Evolutionary conservation across 1,140 invertebrate genomes (phyloP), one percentile per base, ranked within the genome.

Genomic region (Drosophila aff.): DNA sequence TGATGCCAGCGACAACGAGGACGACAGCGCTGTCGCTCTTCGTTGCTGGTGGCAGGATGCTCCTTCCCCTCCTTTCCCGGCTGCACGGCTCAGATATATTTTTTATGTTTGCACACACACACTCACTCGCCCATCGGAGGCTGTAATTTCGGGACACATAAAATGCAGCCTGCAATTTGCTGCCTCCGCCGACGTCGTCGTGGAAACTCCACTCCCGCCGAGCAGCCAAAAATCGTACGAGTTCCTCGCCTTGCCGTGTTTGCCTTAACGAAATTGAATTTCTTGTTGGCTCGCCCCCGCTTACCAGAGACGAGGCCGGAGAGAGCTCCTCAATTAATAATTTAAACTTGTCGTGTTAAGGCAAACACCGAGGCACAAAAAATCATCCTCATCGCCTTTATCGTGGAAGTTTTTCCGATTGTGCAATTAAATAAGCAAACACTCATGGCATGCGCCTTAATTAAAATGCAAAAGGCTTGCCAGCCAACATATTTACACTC

Each of bases 361-460:
- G 85, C 84, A 87, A 87, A 89, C 84, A 81, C 53, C 64, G 50
- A 60, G 63, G 57, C 44, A 68, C 46, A 78, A 43, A 57, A 62
- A 64, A 87, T 80, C 83, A 82, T 81, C 50, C 15, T 36, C 50
- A 5, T 2, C 52, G 13, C 16, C 53, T 15, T 23, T 38, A 57
- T 40, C 53, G 53, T 57, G 55, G 41, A 68, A 65, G 62, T 69
- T 83, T 89, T 84, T 83, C 55, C 84, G 84, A 87, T 84, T 87
- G 81, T 87, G 81, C 84, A 87, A 87, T 89, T 87, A 87, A 87
- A 87, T 84, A 89, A 84, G 84, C 72, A 89, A 87, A 87, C 73
- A 89, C 71, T 67, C 59, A 65, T 47, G 79, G 69, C 59, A 50
- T 52, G 63, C 68, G 74, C 84, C 77, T 89, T 87, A 89, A 89